phyloP scores from a whole-genome alignment of 2,888 invertebrate genomes.

The Heliconius ismenius region DNA sequence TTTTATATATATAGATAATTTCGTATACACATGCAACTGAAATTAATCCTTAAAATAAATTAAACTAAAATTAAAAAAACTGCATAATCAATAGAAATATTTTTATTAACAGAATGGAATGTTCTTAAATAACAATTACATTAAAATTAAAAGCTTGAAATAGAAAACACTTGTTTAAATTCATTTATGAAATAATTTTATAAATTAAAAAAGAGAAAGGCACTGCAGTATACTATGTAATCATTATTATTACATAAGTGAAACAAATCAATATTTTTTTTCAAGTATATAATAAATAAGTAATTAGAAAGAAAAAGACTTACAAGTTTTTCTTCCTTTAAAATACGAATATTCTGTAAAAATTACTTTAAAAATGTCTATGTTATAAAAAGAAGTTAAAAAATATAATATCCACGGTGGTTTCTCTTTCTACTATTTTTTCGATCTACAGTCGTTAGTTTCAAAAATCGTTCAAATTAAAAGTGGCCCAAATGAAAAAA shows the following conservation, averaged over 20 bases:
- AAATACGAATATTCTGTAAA: not conserved
- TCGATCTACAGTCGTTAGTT: no score
- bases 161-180: constrained; percentile 5
- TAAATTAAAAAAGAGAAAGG: not conserved
- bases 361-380: not conserved
- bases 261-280: no score
- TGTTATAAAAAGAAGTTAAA: not conserved
- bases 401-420: not conserved
- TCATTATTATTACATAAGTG: no score
- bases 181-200: not conserved
- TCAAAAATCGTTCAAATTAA: no score
- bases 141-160: not conserved
- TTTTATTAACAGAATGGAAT: constrained; percentile 36
- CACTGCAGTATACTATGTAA: not conserved
- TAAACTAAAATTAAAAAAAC: not conserved
- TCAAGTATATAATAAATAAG: no score
- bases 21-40: no score
- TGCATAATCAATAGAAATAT: not conserved
- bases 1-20: no score
- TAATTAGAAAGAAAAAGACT: no score
- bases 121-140: constrained; percentile 17
- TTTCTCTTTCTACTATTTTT: not conserved
- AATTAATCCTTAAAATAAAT: not conserved
- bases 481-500: no score
- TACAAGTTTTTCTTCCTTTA: not conserved